Conservation (phyloP, 2,113 vertebrate species). For the Cyphomyrus discorhynchus region DNA sequence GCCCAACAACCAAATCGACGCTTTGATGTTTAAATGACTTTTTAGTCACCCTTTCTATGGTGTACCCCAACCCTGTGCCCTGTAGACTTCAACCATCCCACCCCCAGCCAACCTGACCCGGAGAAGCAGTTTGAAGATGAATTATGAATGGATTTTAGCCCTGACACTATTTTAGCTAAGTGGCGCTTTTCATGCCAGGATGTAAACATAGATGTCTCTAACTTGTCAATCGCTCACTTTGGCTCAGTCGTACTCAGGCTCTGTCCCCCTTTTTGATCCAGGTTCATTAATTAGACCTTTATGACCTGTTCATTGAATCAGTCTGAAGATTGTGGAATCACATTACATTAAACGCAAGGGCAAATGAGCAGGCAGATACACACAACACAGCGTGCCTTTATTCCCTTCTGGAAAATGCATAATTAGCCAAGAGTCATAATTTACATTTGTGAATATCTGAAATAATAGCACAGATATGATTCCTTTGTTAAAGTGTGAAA, state of each 20-base stretch:
- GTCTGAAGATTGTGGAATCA: not conserved
- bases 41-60: not conserved
- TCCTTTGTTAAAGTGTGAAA: not conserved
- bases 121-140: not conserved
- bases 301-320: not conserved
- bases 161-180: not conserved
- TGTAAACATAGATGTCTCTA: not conserved
- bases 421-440: not conserved
- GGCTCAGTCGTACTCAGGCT: not conserved
- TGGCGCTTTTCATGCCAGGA: not conserved
- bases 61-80: not conserved
- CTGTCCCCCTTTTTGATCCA: not conserved
- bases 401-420: not conserved
- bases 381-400: not conserved
- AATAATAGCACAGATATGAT: not conserved
- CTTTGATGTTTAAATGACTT: not conserved
- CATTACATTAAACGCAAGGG: not conserved
- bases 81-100: not conserved
- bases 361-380: not conserved
- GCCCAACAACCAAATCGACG: not conserved
- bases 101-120: not conserved
- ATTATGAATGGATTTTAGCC: not conserved
- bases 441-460: not conserved
- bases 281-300: not conserved
- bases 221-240: not conserved